Evolutionary conservation across 2,113 vertebrate genomes (phyloP).

Genomic region (Cochlearius cochlearius): DNA sequence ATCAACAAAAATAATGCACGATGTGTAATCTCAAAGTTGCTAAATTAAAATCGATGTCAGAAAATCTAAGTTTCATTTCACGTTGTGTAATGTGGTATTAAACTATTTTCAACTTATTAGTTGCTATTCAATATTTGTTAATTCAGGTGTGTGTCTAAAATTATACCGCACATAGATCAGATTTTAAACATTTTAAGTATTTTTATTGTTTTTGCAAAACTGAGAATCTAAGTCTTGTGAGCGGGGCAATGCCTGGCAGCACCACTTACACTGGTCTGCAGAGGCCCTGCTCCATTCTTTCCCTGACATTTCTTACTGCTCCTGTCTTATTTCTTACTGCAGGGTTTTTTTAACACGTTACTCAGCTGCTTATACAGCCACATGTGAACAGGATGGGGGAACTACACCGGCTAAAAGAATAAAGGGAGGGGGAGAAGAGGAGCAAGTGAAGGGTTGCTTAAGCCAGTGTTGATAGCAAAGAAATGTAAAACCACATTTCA

Average conservation of each 20-base stretch:
- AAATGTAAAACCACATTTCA: background rate
- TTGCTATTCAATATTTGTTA: background rate
- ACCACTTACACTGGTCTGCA: background rate
- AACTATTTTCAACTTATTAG: background rate
- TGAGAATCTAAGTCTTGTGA: background rate
- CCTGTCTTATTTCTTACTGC: background rate
- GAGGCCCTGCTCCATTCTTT: background rate
- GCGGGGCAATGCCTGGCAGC: background rate
- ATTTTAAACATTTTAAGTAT: background rate
- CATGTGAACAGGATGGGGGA: background rate
- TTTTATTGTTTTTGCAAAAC: background rate
- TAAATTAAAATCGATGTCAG: background rate
- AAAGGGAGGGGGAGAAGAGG: background rate
- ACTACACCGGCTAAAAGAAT: background rate
- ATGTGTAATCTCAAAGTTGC: background rate
- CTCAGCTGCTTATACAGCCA: background rate
- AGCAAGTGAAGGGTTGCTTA: background rate
- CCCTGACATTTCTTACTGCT: background rate
- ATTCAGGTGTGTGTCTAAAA: background rate
- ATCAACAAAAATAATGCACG: background rate
- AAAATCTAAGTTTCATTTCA: background rate
- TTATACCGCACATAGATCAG: background rate
- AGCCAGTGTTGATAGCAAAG: background rate
- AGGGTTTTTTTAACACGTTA: background rate
- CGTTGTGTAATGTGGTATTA: background rate